These are phyloP conservation scores for Synergus japonicus DNA, from an alignment of 2,888 invertebrate genomes.

Conservation along the genomic window DNA sequence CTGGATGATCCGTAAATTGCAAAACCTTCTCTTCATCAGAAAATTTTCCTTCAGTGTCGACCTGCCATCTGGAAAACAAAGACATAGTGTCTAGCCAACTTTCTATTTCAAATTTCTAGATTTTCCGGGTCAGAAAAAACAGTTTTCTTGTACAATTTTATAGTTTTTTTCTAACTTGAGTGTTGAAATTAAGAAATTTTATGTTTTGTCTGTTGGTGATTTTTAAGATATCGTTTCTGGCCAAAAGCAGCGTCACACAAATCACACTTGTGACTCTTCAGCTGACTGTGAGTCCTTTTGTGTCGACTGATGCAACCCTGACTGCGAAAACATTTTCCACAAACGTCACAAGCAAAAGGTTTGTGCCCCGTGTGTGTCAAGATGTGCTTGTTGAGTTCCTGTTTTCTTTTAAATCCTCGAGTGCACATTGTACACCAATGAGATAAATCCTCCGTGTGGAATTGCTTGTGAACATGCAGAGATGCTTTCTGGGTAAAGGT, in stretches of 20 bases:
- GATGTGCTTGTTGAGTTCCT: slow-evolving; percentile 77
- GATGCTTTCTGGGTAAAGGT: slow-evolving; percentile 77
- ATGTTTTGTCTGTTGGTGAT: slow-evolving; percentile 70
- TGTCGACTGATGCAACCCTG: slow-evolving; percentile 79
- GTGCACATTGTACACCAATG: slow-evolving; percentile 68
- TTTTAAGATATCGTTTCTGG: slow-evolving; percentile 78
- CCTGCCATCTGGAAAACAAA: slow-evolving; percentile 61
- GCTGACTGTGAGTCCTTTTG: slow-evolving; percentile 77
- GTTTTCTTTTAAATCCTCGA: slow-evolving; percentile 77
- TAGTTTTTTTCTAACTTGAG: too few relatives aligned
- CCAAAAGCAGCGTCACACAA: slow-evolving; percentile 77
- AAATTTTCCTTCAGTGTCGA: slow-evolving; percentile 33
- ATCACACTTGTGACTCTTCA: slow-evolving; percentile 74
- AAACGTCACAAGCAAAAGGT: slow-evolving; percentile 76
- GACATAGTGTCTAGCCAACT: too few relatives aligned
- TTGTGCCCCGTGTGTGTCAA: slow-evolving; percentile 76
- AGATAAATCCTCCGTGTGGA: slow-evolving; percentile 54
- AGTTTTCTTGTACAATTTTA: too few relatives aligned
- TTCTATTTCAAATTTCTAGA: too few relatives aligned
- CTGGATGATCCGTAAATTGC: slow-evolving; percentile 37
- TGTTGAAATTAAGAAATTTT: too few relatives aligned
- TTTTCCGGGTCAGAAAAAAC: too few relatives aligned
- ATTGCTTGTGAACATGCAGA: slow-evolving; percentile 76
- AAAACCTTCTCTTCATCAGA: not conserved
- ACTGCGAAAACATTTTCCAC: slow-evolving; percentile 78